Base-by-base conservation (phyloP, 2,113 vertebrate genomes). In the Maccullochella peelii region DNA sequence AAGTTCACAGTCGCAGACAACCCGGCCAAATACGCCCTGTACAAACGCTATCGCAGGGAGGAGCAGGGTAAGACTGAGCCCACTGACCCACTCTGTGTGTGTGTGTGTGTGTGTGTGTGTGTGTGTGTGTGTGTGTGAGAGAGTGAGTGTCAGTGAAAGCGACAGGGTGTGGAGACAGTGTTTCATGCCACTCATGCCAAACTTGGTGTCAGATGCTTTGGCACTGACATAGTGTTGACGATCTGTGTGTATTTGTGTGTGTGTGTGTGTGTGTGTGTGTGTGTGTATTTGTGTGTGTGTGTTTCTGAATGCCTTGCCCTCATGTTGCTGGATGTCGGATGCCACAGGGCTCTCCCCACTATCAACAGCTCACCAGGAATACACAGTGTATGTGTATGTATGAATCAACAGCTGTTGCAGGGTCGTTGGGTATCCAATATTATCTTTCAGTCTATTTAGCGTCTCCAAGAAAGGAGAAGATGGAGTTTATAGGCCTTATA, bases 21-120 rank as follows among this genome's bases (percentile, higher is more conserved):
- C 93, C 98, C 98, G 8, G 96, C 97, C 0, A 99, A 99, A 93
- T 99, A 98, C 88, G 98, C 98, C 92, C 96, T 99, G 93, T 99
- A 97, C 91, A 99, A 99, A 80, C 97, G 97, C 58, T 98, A 96
- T 89, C 94, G 94, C 86, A 95, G 96, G 69, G 97, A 98, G 84
- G 98, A 99, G 91, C 98, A 99, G 94, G 98, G 98, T 99, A 95
- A 73, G 73, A 42, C 67, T 6, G 8, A 36, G 27, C 27, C 49
- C 18, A 21, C 50, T 1, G 47, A 49, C 42, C 9, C 42, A 11
- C 5, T 49, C 0, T 49, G 49, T 38, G 27, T 42, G 70, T 79
- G 65, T 59, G 50, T 50, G 75, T 74, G 57, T 63, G 42, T 66
- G 23, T 80, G 62, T 81, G 52, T 63, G 38, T 75, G 78, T 50